A percentile compares a stretch with the other conserved stretches of the same genome.
Evolutionary conservation across 2,113 vertebrate genomes (phyloP).

Genomic region (Uria lomvia): DNA sequence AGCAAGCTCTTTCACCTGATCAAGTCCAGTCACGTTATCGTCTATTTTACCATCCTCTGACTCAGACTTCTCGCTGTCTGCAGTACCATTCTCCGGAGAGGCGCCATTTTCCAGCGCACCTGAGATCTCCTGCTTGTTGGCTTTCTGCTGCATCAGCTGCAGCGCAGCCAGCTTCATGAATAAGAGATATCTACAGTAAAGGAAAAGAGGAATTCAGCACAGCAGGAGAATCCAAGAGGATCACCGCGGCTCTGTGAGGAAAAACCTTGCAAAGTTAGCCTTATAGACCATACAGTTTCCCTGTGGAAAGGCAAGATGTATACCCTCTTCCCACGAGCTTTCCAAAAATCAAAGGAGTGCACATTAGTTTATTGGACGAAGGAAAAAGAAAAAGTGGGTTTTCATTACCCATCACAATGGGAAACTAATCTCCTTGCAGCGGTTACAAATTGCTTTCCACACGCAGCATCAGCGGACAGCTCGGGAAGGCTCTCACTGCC

Average conservation of each 20-base stretch:
- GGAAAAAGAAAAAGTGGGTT: neutral
- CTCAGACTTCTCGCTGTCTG: slow-evolving; percentile 75
- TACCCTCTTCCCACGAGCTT: neutral
- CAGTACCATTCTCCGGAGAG: slow-evolving; percentile 49
- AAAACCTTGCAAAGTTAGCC: neutral
- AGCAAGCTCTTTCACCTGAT: slow-evolving; percentile 93
- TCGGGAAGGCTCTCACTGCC: neutral
- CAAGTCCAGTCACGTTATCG: slow-evolving; percentile 83
- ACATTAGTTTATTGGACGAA: neutral
- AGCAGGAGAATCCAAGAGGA: neutral
- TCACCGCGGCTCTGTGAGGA: neutral
- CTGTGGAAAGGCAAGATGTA: neutral
- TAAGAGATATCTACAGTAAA: slow-evolving; percentile 85
- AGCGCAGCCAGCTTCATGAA: slow-evolving; percentile 98
- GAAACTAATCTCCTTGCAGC: neutral
- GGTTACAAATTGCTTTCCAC: neutral
- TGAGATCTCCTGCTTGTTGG: slow-evolving; percentile 77
- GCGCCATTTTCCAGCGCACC: slow-evolving; percentile 65
- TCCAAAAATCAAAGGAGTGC: neutral
- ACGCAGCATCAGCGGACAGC: neutral
- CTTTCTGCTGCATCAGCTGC: slow-evolving; percentile 98
- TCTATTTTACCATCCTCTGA: slow-evolving; percentile 75
- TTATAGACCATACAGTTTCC: neutral
- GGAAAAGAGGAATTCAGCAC: neutral
- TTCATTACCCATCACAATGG: neutral